Evolutionary conservation across 2,113 vertebrate genomes (phyloP).

Genomic region (Nothobranchius furzeri): DNA sequence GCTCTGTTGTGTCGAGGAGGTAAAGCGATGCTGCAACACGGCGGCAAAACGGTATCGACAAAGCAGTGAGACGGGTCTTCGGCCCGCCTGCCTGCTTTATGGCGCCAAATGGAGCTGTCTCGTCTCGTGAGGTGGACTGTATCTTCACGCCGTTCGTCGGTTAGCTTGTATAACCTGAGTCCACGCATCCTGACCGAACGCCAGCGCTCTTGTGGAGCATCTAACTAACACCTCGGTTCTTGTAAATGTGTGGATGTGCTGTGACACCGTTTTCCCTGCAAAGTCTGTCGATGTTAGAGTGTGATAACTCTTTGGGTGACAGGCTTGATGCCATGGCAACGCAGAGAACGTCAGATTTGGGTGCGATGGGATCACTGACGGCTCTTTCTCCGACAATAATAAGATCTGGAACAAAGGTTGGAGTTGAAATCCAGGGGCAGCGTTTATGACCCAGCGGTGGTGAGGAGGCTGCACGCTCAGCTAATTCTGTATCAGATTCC

Average conservation of each 20-base stretch:
- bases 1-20: slow-evolving; percentile 46
- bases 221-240: slow-evolving; percentile 42
- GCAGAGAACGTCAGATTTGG: slow-evolving; percentile 61
- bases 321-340: slow-evolving; percentile 76
- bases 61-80: slow-evolving; percentile 52
- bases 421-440: slow-evolving; percentile 21
- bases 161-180: slow-evolving; percentile 22
- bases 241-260: slow-evolving; percentile 47
- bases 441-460: slow-evolving; percentile 24
- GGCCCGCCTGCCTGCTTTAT: slow-evolving; percentile 45
- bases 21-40: slow-evolving; percentile 54
- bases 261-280: slow-evolving; percentile 48
- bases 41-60: slow-evolving; percentile 50
- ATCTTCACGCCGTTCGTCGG: slow-evolving; percentile 46
- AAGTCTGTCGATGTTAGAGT: slow-evolving; percentile 61
- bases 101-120: slow-evolving; percentile 55
- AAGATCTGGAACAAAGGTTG: slow-evolving; percentile 54
- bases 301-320: slow-evolving; percentile 70
- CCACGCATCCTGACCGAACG: slow-evolving; percentile 60
- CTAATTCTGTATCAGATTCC: slow-evolving; percentile 38
- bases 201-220: slow-evolving; percentile 17
- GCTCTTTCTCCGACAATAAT: slow-evolving; percentile 57
- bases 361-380: slow-evolving; percentile 60
- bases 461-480: slow-evolving; percentile 33
- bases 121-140: slow-evolving; percentile 54